Base-by-base conservation (phyloP, 1,140 invertebrate genomes). In the Hylaeus volcanicus region DNA sequence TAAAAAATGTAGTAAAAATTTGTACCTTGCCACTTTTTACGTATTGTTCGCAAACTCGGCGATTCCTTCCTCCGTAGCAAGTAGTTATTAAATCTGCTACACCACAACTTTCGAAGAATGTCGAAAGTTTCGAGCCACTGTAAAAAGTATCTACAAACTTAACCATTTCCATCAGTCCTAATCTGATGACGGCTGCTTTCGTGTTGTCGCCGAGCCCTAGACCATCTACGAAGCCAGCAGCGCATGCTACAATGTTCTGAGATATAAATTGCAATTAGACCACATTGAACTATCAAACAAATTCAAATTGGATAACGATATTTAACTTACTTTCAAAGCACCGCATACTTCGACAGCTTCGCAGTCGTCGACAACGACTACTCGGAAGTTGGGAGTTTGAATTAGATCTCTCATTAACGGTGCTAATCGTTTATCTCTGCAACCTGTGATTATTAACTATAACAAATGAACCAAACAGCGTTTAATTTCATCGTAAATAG, bases 71-170 rank as follows among this genome's bases (percentile, higher is more conserved):
- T 51, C 94, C 97, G 88, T 97, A 98, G 88, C 97, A 98, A 45
- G 97, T 98, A 1, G 97, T 98, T 74, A 98, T 96, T 39, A 98
- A 93, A 94, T 98, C 97, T 61, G 97, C 97, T 15, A 98, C 94
- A 15, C 97, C 97, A 90, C 97, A 98, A 85, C 96, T 97, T 91
- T 98, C 97, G 83, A 98, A 96, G 89, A 98, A 98, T 6, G 97
- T 98, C 1, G 94, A 91, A n/a, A 96, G 88, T 87, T 95, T 94
- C 1, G 94, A 93, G 56, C 94, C 94, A 11, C 94, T 93, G 86
- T 94, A 96, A 86, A 96, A 96, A 39, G 93, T 94, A 61, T 96
- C 94, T 26, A 95, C 94, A 89, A 96, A 96, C 72, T 95, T 95
- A 37, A 96, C 94, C 95, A 96, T 97, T 88, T 97, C 96, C 96